Evolutionary conservation across 2,888 invertebrate genomes (phyloP), one percentile per base, ranked within the genome.

Genomic region (Hypomecis punctinalis): DNA sequence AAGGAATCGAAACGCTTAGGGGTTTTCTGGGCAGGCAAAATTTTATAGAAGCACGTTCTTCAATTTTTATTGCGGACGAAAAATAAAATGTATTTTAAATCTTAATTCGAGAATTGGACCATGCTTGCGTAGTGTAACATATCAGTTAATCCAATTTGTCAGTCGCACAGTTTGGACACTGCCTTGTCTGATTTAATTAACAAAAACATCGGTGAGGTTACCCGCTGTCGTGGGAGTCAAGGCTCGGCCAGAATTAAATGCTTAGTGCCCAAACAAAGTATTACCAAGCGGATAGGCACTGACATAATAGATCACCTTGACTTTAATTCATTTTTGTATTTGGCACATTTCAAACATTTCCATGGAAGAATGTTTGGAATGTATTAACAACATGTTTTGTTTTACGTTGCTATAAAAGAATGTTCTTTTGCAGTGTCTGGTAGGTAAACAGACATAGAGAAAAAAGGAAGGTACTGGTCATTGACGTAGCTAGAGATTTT

Each of bases 141-240:
- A 51, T 6, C 36, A 49, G 11, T 0, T 46, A 39, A 47, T n/a
- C 39, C 11, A 47, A 56, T 56, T 48, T 47, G 56, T 40, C 46
- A n/a, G 46, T 46, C 23, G 5, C 10, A 52, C 39, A 52, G 7
- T 42, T 54, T 43, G 48, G 37, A 39, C 42, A 42, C 9, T 11
- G 5, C 23, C 33, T 47, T 33, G 36, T n/a, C 4, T 35, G 13
- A 54, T 56, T 53, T 42, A 61, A 55, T 49, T 56, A 61, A 56
- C 55, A 56, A 56, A 61, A 56, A 55, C 43, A 51, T 52, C 4
- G 23, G 46, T 51, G 45, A 56, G 57, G 40, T 56, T 45, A 45
- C 7, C 45, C 43, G 36, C 37, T 53, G 48, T 33, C 55, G 62
- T 64, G 59, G 59, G 64, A 64, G 64, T 59, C 64, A 55, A 64